A percentile compares a stretch with the other conserved stretches of the same genome.
These are phyloP conservation scores for Scaptomyza montana DNA, from an alignment of 1,140 invertebrate species.

Conservation along the genomic window DNA sequence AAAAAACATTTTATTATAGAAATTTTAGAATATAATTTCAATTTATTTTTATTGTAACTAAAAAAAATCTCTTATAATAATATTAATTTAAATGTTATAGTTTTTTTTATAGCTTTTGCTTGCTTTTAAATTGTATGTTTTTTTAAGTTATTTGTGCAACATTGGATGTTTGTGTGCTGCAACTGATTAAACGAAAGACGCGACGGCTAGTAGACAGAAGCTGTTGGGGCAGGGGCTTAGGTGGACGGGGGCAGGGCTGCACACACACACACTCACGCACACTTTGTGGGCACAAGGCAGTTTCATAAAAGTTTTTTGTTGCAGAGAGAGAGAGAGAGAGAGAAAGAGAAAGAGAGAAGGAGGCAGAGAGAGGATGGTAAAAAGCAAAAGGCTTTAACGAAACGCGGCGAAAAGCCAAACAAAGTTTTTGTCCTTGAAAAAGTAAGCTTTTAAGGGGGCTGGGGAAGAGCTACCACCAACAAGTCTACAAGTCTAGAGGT, in stretches of 20 bases:
- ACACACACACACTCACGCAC: constrained; percentile 1
- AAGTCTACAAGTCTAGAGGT: constrained; percentile 39
- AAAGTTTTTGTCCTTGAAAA: constrained; percentile 77
- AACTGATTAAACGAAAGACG: constrained; percentile 17
- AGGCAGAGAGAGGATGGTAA: not conserved
- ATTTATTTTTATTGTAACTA: too few species aligned
- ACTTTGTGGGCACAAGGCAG: constrained; percentile 16
- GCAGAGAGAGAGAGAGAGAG: not conserved
- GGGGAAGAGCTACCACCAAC: not conserved
- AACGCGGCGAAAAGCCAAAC: constrained; percentile 65
- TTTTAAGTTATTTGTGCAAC: constrained; percentile 11
- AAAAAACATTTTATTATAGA: too few species aligned
- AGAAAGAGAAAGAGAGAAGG: constrained; percentile 3
- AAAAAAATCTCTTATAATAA: too few species aligned
- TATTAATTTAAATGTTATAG: too few species aligned
- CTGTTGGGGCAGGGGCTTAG: not conserved
- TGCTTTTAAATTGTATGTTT: too few species aligned
- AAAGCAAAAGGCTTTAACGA: constrained; percentile 73
- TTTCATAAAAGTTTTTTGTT: constrained; percentile 12
- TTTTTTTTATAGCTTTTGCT: too few species aligned
- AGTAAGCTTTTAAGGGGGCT: constrained; percentile 25
- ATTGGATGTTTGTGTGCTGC: constrained; percentile 5
- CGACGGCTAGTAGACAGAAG: not conserved
- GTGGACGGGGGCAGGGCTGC: too few species aligned
- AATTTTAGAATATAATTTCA: too few species aligned